phyloP scores from a whole-genome alignment of 2,113 vertebrate genomes.

The Antigone vipio region DNA sequence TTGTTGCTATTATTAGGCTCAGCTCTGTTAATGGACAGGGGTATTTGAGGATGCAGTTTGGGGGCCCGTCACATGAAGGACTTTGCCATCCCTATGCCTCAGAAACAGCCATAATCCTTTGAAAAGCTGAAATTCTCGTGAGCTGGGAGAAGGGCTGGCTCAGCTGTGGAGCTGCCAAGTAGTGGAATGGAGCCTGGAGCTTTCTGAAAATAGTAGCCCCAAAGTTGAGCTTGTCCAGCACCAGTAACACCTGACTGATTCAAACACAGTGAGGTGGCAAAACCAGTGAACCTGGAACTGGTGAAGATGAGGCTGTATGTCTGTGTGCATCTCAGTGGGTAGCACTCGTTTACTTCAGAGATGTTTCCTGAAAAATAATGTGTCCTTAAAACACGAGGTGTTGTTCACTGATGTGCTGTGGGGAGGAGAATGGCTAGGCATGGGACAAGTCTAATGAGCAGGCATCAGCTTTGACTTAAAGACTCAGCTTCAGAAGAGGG shows the following conservation, averaged over 20 bases:
- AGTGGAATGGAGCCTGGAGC: background rate
- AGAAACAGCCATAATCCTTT: background rate
- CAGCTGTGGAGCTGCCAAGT: background rate
- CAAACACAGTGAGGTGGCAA: background rate
- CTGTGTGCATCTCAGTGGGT: background rate
- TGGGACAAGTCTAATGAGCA: background rate
- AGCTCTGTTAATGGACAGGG: rapidly evolving
- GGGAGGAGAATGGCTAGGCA: too few relatives aligned
- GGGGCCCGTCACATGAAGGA: background rate
- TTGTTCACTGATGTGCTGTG: rapidly evolving
- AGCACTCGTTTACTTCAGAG: background rate
- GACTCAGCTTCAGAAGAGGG: background rate
- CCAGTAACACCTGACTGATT: background rate
- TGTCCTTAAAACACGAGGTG: background rate
- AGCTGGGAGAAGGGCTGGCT: background rate
- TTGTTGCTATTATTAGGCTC: background rate
- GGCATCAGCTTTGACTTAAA: background rate
- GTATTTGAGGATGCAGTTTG: background rate
- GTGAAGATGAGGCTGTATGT: background rate
- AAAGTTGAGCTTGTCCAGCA: background rate
- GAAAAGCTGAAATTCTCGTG: background rate
- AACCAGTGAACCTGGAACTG: background rate
- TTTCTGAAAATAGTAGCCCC: background rate
- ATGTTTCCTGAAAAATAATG: background rate
- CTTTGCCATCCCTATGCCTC: background rate